Conservation (phyloP, 2,113 vertebrate genomes). For the Ochotona curzoniae region DNA sequence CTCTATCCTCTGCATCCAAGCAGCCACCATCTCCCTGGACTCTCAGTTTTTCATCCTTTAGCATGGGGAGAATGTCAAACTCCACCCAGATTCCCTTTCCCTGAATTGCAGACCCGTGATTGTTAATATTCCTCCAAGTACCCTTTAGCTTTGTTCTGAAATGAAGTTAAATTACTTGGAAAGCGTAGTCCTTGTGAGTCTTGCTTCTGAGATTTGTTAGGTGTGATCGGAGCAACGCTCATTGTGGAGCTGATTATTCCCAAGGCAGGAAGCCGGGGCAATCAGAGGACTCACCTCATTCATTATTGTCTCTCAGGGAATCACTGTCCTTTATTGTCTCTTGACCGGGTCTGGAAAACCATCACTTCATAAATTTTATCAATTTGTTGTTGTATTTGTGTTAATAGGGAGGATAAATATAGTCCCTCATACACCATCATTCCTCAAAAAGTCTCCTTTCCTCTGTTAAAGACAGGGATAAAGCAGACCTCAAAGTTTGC, state of each 20-base stretch:
- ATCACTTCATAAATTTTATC: neutral
- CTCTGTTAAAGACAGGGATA: neutral
- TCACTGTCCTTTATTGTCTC: neutral
- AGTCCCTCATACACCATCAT: neutral
- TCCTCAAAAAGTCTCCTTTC: neutral
- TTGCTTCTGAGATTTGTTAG: neutral
- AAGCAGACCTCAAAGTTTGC: neutral
- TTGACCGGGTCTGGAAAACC: neutral
- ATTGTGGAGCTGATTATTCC: neutral
- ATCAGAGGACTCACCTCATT: neutral
- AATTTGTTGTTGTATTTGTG: neutral
- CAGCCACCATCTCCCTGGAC: neutral
- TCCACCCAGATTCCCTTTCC: neutral
- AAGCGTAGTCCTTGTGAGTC: neutral
- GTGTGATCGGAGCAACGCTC: neutral
- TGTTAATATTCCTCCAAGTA: neutral
- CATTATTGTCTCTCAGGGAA: neutral
- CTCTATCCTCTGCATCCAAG: too few species aligned
- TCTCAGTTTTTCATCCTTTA: neutral
- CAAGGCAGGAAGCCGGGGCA: neutral
- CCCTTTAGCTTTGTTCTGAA: conserved; percentile 24
- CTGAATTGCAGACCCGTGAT: neutral
- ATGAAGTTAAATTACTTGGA: conserved; percentile 20
- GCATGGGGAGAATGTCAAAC: neutral
- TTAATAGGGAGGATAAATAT: neutral